Base-by-base conservation (phyloP, 2,888 invertebrate genomes). In the Cremastinae sp. region DNA sequence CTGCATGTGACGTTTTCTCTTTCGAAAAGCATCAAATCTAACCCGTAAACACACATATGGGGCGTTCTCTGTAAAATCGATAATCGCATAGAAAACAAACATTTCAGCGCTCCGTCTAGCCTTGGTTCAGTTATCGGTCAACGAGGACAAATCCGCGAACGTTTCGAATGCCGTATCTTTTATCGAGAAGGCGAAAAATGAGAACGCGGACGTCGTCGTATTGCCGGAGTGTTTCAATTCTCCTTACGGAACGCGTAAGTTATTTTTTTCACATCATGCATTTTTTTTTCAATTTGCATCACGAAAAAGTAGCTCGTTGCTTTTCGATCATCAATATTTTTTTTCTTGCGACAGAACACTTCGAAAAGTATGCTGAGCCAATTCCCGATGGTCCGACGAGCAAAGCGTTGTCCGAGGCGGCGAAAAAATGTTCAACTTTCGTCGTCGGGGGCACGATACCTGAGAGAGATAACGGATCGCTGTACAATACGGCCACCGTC, bases 161-260 rank as follows among this genome's bases (percentile, higher is more conserved):
- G 90, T 98, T 12, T 90, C 92, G 22, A 92, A 93, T 82, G 97
- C 97, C 0, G 90, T 94, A 0, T 91, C 91, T 49, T 92, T 94
- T 79, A 95, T 98, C 70, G 91, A 92, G 73, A 91, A 93, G 76
- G 96, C 97, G 0, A 94, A 94, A 78, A 89, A 92, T 61, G 90
- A 92, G 61, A 91, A 92, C 9, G 94, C 95, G 0, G 91, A 93
- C 49, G 82, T 96, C 28, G 90, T 96, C 20, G 92, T 93, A 0
- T 88, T 96, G 4, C 95, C 96, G 8, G 98, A 98, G 90, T 98
- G 97, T 88, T 98, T 98, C 86, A 98, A 98, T 88, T 96, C 96
- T 12, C 98, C 98, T 0, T 98, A 98, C 90, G 98, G 98, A 69
- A 95, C 95, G 58, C 92, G 94, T 94, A 90, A 90, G 53, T 78